Percentiles rank a stretch among this genome's conserved stretches.
These are phyloP conservation scores for Dendrophyllia cribrosa DNA, from an alignment of 64 coral and sea anemone genomes.

Conservation along the genomic window DNA sequence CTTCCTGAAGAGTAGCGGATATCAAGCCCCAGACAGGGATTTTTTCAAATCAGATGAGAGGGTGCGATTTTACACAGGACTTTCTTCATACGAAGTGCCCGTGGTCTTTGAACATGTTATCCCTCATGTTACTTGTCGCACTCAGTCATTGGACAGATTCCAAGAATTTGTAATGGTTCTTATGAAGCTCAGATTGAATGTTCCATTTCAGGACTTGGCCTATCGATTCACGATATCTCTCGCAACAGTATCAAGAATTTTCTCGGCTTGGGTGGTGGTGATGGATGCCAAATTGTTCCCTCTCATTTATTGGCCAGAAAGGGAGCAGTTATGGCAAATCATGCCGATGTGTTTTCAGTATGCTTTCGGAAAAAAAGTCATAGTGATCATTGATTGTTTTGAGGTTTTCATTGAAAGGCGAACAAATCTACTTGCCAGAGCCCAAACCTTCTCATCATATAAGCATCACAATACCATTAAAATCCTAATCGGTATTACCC, in stretches of 20 bases:
- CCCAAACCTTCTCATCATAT: constrained; percentile 16
- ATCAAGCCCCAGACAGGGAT: constrained; percentile 1
- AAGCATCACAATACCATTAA: constrained; percentile 40
- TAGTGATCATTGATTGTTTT: constrained; percentile 47
- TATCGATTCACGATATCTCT: not conserved
- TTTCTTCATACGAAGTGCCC: not conserved
- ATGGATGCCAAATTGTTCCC: constrained; percentile 4
- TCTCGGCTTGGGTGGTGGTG: not conserved
- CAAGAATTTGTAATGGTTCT: constrained; percentile 14
- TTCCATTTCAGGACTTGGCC: constrained; percentile 15
- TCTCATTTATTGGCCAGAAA: constrained; percentile 47
- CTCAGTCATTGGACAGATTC: constrained; percentile 7
- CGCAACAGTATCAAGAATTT: not conserved
- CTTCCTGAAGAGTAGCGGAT: not conserved
- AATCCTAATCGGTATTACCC: constrained; percentile 38
- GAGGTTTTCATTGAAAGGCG: constrained; percentile 35
- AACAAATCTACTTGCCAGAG: constrained; percentile 18
- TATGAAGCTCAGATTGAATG: constrained; percentile 1
- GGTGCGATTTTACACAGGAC: constrained; percentile 20
- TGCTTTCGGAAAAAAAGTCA: constrained; percentile 30
- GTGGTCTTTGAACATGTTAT: not conserved
- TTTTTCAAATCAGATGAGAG: not conserved
- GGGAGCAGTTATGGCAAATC: constrained; percentile 26
- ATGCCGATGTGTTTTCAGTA: constrained; percentile 30
- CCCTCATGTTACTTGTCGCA: not conserved